Percentiles rank a stretch among this genome's conserved stretches.
Conservation (phyloP, 2,113 vertebrate genomes). For the Ptilorrhoa leucosticta region DNA sequence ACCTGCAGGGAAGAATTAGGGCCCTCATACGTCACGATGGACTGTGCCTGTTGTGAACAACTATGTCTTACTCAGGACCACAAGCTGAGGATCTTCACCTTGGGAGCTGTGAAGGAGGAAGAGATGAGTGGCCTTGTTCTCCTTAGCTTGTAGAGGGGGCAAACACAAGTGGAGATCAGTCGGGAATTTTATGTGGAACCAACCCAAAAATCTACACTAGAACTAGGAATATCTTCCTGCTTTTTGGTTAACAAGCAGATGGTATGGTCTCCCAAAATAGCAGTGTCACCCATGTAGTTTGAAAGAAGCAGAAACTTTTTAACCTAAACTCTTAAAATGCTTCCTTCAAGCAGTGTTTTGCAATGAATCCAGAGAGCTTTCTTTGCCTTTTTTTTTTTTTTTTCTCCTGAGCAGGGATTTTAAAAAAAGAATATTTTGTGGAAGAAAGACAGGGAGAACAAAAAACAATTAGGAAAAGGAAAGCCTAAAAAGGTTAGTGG, state of each 20-base stretch:
- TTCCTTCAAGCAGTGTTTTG: conserved; percentile 4
- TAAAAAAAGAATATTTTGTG: background rate
- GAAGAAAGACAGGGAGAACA: background rate
- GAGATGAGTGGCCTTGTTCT: background rate
- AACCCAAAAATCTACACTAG: conserved; percentile 4
- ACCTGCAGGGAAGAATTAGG: background rate
- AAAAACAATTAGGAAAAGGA: conserved; percentile 29
- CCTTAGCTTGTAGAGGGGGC: background rate
- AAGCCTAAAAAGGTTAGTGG: background rate
- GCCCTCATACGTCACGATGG: accelerated
- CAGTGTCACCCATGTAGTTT: conserved; percentile 34
- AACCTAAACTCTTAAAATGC: conserved; percentile 35
- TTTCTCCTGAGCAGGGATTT: background rate
- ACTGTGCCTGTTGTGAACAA: background rate
- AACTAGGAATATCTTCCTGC: conserved; percentile 33
- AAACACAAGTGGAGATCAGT: background rate
- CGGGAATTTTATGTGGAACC: background rate
- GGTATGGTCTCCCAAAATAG: conserved; percentile 41
- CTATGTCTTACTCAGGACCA: background rate
- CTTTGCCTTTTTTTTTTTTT: background rate
- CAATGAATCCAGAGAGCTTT: background rate
- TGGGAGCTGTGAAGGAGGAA: background rate
- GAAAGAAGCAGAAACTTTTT: conserved; percentile 42
- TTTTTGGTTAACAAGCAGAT: conserved; percentile 54
- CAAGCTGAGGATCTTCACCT: background rate